These are phyloP conservation scores for Morelia viridis DNA, from an alignment of 2,797 vertebrate species.

Conservation along the genomic window DNA sequence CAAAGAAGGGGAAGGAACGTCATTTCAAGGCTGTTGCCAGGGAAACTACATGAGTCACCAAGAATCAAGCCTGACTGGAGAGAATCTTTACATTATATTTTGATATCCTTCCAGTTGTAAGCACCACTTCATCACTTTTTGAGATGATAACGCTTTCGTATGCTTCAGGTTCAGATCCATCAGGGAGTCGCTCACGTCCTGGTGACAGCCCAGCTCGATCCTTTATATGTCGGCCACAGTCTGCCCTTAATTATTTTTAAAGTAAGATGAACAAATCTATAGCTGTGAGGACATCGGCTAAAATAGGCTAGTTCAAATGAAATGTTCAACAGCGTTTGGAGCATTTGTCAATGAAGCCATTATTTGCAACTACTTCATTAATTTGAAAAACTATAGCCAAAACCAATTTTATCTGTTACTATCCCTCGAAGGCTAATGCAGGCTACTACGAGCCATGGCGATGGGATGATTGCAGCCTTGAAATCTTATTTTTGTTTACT, in stretches of 20 bases:
- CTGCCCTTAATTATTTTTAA: conserved; percentile 27
- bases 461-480: neutral
- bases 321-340: neutral
- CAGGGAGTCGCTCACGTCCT: conserved; percentile 36
- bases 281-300: conserved; percentile 8
- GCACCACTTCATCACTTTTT: conserved; percentile 23
- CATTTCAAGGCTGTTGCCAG: neutral
- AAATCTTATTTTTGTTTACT: conserved; percentile 12
- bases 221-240: accelerated
- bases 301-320: neutral
- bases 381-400: neutral
- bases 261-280: neutral
- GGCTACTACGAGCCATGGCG: neutral
- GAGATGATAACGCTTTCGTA: conserved; percentile 27
- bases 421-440: neutral
- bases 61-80: neutral
- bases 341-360: neutral
- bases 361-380: conserved; percentile 1
- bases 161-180: conserved; percentile 21
- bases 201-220: conserved; percentile 15
- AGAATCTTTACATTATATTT: neutral
- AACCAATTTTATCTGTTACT: neutral
- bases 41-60: neutral
- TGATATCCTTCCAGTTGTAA: neutral
- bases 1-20: neutral